Base-by-base conservation (phyloP, 2,797 vertebrate species). In the Acanthurus leucopareius region DNA sequence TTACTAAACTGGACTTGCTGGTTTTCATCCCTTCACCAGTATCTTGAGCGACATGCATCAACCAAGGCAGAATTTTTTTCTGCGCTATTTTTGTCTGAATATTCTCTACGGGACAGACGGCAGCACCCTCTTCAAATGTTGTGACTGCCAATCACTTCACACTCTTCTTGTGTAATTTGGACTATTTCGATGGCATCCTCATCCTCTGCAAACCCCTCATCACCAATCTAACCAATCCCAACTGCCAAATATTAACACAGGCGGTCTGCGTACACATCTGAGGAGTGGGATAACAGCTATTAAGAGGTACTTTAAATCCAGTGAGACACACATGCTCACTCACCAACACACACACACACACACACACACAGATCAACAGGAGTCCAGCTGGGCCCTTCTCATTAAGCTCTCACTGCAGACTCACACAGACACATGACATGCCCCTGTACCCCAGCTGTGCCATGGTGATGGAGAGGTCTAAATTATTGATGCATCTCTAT, bases 401-500 rank as follows among this genome's bases (percentile, higher is more conserved):
- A 88, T 91, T 88, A 92, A 80, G 69, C 62, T 80, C 67, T 67
- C 54, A 67, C 59, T 61, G 11, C 60, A 73, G 13, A 40, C 71
- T n/a, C 20, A 68, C 75, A 71, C 79, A 71, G n/a, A 80, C 53
- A 63, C 63, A 75, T 60, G 22, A 77, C 69, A 77, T 49, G 68
- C 73, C 52, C 70, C 59, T 56, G 56, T 19, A 78, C 81, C 81
- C 88, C 89, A 25, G 72, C 89, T 91, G 91, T 81, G 86, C 67
- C 77, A 86, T 62, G 86, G 79, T 90, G 91, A 93, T 90, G 83
- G 86, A 90, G 72, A 72, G 71, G 69, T 79, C 78, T 94, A 81
- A 92, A 94, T 94, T 92, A 94, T 92, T 91, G 88, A 94, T 93
- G 91, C 54, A 85, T 93, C 81, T 89, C 80, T 82, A 85, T 91